Evolutionary conservation across 2,888 invertebrate genomes (phyloP).

Genomic region (Argyresthia goedartella): DNA sequence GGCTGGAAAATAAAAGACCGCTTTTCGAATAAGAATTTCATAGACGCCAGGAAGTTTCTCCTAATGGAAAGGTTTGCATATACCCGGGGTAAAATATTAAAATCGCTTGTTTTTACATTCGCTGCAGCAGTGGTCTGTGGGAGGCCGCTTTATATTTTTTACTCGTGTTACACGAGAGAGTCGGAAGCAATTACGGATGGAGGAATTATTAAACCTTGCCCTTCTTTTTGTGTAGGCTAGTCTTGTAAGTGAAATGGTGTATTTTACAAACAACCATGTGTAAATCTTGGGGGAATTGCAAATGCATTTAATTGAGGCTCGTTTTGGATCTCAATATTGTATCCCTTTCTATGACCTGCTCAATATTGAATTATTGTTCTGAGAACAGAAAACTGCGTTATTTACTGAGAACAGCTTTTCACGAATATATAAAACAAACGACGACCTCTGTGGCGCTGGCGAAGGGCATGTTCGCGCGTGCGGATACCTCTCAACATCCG

Average conservation of each 20-base stretch:
- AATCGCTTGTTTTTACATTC: slow-evolving; percentile 5
- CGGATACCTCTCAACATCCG: too few species aligned
- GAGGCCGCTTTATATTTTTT: background rate
- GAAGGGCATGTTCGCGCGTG: too few species aligned
- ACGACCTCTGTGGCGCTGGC: too few species aligned
- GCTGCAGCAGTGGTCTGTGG: background rate
- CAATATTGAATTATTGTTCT: too few species aligned
- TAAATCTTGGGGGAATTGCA: slow-evolving; percentile 12
- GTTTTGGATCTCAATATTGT: too few species aligned
- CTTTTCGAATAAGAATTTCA: slow-evolving; percentile 1
- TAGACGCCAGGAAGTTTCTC: slow-evolving; percentile 1
- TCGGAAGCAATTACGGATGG: slow-evolving; percentile 23
- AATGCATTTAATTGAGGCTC: too few species aligned
- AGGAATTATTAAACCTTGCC: slow-evolving; percentile 20
- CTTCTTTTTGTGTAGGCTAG: slow-evolving; percentile 16
- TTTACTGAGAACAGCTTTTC: too few species aligned
- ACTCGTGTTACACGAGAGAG: background rate
- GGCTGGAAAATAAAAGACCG: too few species aligned
- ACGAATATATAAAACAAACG: too few species aligned
- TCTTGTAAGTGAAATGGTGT: background rate
- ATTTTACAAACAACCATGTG: background rate
- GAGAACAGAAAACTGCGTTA: too few species aligned
- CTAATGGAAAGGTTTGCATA: background rate
- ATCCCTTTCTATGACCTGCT: too few species aligned
- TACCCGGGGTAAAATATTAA: slow-evolving; percentile 1